Evolutionary conservation across 1,140 invertebrate species (phyloP), one percentile per base, ranked within the genome.

Genomic region (Venturia canescens): DNA sequence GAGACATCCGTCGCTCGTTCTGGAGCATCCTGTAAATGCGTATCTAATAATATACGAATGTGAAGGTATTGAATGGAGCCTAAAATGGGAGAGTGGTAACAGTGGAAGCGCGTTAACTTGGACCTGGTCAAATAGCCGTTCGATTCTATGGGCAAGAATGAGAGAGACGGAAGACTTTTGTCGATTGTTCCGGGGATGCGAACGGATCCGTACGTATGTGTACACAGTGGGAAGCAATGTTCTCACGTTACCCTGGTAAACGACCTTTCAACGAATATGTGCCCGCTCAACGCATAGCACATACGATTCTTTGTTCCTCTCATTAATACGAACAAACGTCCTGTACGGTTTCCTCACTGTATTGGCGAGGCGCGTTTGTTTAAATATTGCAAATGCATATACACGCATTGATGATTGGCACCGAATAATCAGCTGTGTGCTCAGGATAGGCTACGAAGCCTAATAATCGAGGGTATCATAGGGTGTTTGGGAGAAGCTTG

Each of bases 321-420:
- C 48, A 83, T 81, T 80, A 82, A 76, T 77, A 67, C 79, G 77
- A 63, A 80, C 66, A 74, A 80, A 83, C 80, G 80, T 75, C 75
- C 69, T 80, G 48, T 78, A 83, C 80, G 78, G 78, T 67, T 80
- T 80, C 6, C 78, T 48, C 74, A 80, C 78, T 80, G 80, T 78
- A 78, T 57, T 23, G 78, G 71, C 66, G 57, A n/a, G n/a, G n/a
- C 63, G 3, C 26, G 16, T 31, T 4, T 69, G 18, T 31, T 4
- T 69, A 31, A 69, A 69, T 31, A 63, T 27, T 13, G 5, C 38
- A 44, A n/a, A 44, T 26, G 16, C 23, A 34, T 26, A 74, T 74
- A 74, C 23, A 74, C 23, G 48, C 44, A 57, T 74, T 57, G n/a
- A 57, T 57, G 71, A 74, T 53, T 74, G 71, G 23, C 71, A 74